phyloP scores from a whole-genome alignment of 2,113 vertebrate species.

The Austrofundulus limnaeus region DNA sequence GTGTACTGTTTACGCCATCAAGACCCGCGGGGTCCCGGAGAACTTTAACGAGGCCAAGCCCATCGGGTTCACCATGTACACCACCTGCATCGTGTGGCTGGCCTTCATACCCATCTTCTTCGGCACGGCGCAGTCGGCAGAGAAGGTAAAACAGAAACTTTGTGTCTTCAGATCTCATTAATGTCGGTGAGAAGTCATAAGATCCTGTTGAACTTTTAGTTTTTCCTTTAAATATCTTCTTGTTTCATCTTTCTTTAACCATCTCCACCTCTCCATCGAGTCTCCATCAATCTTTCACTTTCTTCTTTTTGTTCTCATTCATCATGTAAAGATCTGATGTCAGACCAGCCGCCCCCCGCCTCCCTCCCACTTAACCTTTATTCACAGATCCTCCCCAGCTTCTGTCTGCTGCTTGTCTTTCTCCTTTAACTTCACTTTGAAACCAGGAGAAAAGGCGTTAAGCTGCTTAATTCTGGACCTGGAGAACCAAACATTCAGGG shows the following conservation, averaged over 20 bases:
- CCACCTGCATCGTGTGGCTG: constrained; percentile 97
- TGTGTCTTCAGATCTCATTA: no score
- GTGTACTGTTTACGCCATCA: constrained; percentile 97
- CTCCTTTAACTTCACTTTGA: no score
- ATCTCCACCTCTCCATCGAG: not conserved
- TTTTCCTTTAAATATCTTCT: no score
- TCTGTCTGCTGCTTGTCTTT: no score
- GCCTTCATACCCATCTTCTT: constrained; percentile 99
- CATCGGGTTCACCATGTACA: constrained; percentile 99
- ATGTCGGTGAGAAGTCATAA: no score
- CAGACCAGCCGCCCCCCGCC: not conserved
- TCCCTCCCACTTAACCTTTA: constrained; percentile 31
- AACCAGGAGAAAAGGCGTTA: no score
- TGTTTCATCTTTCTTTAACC: no score
- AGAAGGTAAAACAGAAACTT: constrained; percentile 98
- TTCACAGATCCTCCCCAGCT: not conserved
- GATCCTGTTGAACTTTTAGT: no score
- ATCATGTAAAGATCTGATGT: constrained; percentile 17
- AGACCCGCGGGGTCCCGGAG: constrained; percentile 96
- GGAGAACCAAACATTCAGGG: no score
- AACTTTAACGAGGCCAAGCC: constrained; percentile 98
- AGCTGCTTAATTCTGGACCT: no score
- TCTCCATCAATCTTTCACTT: not conserved
- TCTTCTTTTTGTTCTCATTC: constrained; percentile 8
- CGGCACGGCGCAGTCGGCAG: constrained; percentile 94